Conservation (phyloP, 2,888 invertebrate species). For the Drosophila incognita region DNA sequence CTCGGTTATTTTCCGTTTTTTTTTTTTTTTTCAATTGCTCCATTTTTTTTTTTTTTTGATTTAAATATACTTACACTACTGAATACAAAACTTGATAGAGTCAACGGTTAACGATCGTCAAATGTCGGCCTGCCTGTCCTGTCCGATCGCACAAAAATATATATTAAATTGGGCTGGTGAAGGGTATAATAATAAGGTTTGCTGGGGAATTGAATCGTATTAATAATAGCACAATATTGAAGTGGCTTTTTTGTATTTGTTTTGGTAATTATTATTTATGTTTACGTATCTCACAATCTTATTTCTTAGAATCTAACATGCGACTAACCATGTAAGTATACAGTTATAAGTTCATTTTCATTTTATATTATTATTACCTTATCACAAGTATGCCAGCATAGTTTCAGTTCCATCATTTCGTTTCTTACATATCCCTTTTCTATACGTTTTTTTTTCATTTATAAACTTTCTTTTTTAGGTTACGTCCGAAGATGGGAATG, state of each 20-base stretch:
- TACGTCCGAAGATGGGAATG: conserved; percentile 51
- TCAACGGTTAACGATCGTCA: conserved; percentile 6
- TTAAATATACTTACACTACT: conserved; percentile 1
- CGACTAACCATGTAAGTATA: conserved; percentile 78
- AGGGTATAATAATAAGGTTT: conserved; percentile 8
- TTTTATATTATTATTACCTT: conserved; percentile 14
- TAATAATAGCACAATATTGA: conserved; percentile 46
- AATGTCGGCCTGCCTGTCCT: conserved; percentile 30
- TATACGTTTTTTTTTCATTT: conserved; percentile 11
- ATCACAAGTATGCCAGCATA: not conserved
- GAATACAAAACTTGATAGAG: conserved; percentile 24
- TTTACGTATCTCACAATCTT: conserved; percentile 66
- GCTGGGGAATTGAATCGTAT: conserved; percentile 13
- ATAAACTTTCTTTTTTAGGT: conserved; percentile 57
- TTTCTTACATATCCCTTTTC: conserved; percentile 16
- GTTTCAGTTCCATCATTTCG: conserved; percentile 6
- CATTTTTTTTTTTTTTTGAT: conserved; percentile 5
- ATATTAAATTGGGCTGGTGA: conserved; percentile 4
- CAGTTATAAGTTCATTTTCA: conserved; percentile 49
- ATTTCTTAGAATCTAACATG: conserved; percentile 77
- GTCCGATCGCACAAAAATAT: conserved; percentile 44
- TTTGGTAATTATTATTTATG: conserved; percentile 49
- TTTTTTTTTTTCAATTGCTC: not conserved
- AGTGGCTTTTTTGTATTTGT: conserved; percentile 42
- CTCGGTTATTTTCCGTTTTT: not conserved